Evolutionary conservation across 2,888 invertebrate genomes (phyloP).

Genomic region (Amiota mariae): DNA sequence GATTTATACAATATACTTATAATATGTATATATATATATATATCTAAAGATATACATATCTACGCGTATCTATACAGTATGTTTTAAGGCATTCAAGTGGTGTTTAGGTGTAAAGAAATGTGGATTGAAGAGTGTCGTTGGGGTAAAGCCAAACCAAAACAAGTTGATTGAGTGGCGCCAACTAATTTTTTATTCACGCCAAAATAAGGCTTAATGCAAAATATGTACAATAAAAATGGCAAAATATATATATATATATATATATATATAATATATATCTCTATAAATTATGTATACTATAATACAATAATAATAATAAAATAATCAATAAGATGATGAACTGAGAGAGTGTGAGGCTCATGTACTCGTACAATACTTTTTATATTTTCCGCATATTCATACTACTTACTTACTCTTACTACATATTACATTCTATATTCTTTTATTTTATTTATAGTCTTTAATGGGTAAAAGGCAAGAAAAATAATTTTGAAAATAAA

Average conservation of each 20-base stretch:
- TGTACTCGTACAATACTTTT: constrained; percentile 6
- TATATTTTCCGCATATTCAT: constrained; percentile 12
- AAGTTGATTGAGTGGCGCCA: constrained; percentile 63
- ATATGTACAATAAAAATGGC: constrained; percentile 31
- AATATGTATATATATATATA: constrained; percentile 30
- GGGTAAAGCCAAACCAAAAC: neutral
- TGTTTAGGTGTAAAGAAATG: no score
- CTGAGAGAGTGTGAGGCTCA: neutral
- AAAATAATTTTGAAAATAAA: no score
- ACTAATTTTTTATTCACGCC: constrained; percentile 42
- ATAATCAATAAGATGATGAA: constrained; percentile 1
- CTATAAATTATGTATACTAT: neutral
- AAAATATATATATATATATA: constrained; percentile 13
- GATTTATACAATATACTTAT: no score
- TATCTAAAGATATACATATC: constrained; percentile 64
- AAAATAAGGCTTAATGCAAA: constrained; percentile 10
- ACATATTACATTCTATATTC: no score
- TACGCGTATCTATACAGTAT: constrained; percentile 45
- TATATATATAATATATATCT: neutral
- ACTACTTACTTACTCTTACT: no score
- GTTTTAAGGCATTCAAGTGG: neutral
- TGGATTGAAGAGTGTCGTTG: no score
- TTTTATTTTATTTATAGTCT: no score
- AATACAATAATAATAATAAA: neutral
- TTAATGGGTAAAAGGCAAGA: no score